Percentiles rank a stretch among this genome's conserved stretches.
phyloP scores from a whole-genome alignment of 1,140 invertebrate species.

The Helicoverpa armigera region DNA sequence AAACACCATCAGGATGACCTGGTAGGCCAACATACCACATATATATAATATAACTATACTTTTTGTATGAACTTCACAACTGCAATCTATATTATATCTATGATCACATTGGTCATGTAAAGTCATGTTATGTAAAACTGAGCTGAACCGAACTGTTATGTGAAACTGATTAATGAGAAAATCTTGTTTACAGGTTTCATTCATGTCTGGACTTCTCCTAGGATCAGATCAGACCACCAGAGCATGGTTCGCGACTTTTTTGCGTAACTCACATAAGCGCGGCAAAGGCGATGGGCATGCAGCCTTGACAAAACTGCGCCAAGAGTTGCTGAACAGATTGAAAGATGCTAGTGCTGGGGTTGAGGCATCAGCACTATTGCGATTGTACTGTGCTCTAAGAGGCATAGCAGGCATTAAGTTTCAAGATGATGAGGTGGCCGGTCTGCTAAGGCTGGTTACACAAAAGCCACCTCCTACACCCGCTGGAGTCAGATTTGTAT shows the following conservation, averaged over 20 bases:
- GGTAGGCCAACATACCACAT: conserved; percentile 58
- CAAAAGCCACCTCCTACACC: conserved; percentile 95
- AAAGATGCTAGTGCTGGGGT: conserved; percentile 80
- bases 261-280: conserved; percentile 96
- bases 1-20: conserved; percentile 81
- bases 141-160: no score
- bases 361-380: conserved; percentile 78
- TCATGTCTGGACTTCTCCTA: conserved; percentile 95
- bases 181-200: conserved; percentile 89
- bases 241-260: conserved; percentile 97
- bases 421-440: conserved; percentile 96
- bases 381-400: conserved; percentile 96
- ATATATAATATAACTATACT: conserved; percentile 6
- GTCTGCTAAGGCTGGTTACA: conserved; percentile 94
- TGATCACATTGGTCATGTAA: no score
- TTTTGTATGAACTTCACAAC: no score
- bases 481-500: conserved; percentile 97
- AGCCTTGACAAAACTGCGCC: conserved; percentile 91
- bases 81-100: background rate
- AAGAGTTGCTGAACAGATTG: conserved; percentile 91
- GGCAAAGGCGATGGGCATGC: conserved; percentile 91
- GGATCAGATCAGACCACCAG: conserved; percentile 96
- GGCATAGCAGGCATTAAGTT: conserved; percentile 97
- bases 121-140: no score
- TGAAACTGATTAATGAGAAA: no score